Base-by-base conservation (phyloP, 2,888 invertebrate genomes). In the Ganaspis brasiliensis region DNA sequence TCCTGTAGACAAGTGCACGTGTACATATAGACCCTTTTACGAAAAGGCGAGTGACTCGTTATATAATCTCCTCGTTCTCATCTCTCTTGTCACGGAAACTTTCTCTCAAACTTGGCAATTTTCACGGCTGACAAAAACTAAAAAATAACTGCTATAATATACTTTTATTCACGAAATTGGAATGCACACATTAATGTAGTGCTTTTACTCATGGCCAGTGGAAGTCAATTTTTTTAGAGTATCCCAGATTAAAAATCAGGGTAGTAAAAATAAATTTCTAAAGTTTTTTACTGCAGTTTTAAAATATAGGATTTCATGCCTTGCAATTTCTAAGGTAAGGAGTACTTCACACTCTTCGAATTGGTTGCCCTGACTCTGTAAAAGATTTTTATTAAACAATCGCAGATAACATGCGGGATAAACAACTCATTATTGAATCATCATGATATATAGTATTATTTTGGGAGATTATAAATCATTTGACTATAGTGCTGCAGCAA, bases 1-100 rank as follows among this genome's bases (percentile, higher is more conserved):
- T 77, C 75, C 74, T 76, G 73, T 57, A 70, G 19, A 59, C 71
- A 59, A 56, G 73, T 70, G 71, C 74, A 75, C 78, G 72, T 76
- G 78, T 78, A 67, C 26, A 26, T n/a, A 26, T 45, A 45, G 67
- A 45, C 26, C 56, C 74, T 76, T 63, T 76, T 63, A 71, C 72
- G 71, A 78, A 78, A 80, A 78, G 67, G 45, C 67, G 24, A 67
- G 67, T 31, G 31, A 59, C 31, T 31, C 31, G 59, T 67, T 49
- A 67, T 67, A 67, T 67, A 45, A 45, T 45, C 26, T 67, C 10
- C 24, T 26, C 24, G n/a, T 45, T 67, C 21, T 45, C 67, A 67
- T 45, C 45, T 45, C 67, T 8, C 67, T 67, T 45, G 67, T 45
- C 67, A 45, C 26, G 40, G 45, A 26, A 67, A 45, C 67, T 67